Base-by-base conservation (phyloP, 2,888 invertebrate genomes). In the Willowsia nigromaculata region DNA sequence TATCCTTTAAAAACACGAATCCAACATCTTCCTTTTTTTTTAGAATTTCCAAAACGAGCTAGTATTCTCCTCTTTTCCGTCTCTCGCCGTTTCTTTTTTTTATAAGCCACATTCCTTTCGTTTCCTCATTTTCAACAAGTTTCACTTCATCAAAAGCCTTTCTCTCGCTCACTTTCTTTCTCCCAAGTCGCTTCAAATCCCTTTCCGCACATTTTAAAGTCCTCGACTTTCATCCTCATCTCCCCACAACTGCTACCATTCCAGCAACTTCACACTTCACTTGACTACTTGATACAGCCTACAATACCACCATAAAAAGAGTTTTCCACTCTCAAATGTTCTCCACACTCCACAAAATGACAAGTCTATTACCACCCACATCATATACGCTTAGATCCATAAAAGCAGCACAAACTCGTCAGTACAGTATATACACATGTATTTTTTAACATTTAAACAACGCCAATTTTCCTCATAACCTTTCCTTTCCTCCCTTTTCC, bases 121-220 rank as follows among this genome's bases (percentile, higher is more conserved):
- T 40, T 40, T 40, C 15, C n/a, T n/a, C 50, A 11, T 59, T 84
- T 74, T 84, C 84, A 84, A 84, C 84, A 84, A 84, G 84, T 84
- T 74, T 53, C 43, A 25, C 40, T 37, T 68, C 18, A 40, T 40
- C 68, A 18, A 65, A 22, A 18, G 40, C 40, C 22, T 40, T 40
- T 40, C 22, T 40, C 9, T 40, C 22, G 1, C 37, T 22, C 18
- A 22, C 68, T 33, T n/a, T n/a, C 65, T 65, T 33, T 33, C 40
- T 68, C 68, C 37, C 68, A 22, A 22, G 22, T 27, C 40, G 4
- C 18, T 22, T 37, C 30, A 76, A 76, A 50, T 50, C 76, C 76
- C 74, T 85, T 78, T 65, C 78, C 65, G 78, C 85, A 78, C 85
- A 85, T 85, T 85, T 85, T 78, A 65, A 65, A 85, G 85, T 85